Base-by-base conservation (phyloP, 2,113 vertebrate species). In the Cyprinodon variegatus region DNA sequence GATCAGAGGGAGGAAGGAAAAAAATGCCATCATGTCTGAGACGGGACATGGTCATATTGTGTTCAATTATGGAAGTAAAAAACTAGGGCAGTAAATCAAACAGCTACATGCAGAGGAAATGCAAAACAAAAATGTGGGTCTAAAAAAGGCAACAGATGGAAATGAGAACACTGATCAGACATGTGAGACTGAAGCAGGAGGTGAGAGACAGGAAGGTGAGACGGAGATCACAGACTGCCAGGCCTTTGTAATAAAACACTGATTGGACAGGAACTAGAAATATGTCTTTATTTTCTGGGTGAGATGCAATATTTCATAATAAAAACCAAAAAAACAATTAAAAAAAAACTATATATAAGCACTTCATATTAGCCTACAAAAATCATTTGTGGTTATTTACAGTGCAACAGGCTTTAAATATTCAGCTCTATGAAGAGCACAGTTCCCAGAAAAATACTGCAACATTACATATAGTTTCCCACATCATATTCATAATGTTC, bases 41-140 rank as follows among this genome's bases (percentile, higher is more conserved):
- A 67, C 22, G n/a, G 45, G 59, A 74, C 60, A 8, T 6, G 50
- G 59, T 73, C 48, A 78, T 53, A 59, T 57, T 72, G 67, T 61
- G 65, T 38, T 84, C 75, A 85, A 79, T 86, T 74, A 70, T n/a
- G 53, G 38, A 71, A 77, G 76, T 61, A 85, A 59, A 85, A 83
- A 29, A 29, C 29, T 64, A 72, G 59, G 73, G 79, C 41, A 77
- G 46, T 46, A 71, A 61, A 76, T 65, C 40, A 74, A 60, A 66
- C 9, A 11, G 62, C 65, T 59, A 57, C 62, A 65, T 76, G 69
- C 37, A 72, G 63, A 64, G 68, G 39, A 36, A 70, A 69, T 4
- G 3, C 36, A 74, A 57, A 77, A 62, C 40, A 29, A 79, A 79
- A 61, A n/a, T 4, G 11, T 66, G 36, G 37, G n/a, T 11, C 22